These are phyloP conservation scores for Myoxocephalus aenaeus DNA, from an alignment of 2,797 vertebrate genomes.

Conservation along the genomic window DNA sequence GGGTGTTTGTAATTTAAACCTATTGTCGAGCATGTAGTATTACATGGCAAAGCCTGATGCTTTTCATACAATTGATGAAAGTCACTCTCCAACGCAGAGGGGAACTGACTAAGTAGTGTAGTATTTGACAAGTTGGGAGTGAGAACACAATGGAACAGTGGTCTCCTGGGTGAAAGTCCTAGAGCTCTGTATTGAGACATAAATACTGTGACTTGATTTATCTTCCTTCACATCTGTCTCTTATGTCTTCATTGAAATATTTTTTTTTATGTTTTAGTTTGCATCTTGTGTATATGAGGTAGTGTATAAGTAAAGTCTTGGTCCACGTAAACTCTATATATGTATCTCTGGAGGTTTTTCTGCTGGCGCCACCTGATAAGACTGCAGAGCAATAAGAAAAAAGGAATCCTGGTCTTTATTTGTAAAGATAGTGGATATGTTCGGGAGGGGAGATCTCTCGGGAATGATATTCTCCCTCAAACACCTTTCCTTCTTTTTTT, in stretches of 20 bases:
- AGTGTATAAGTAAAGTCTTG: background rate
- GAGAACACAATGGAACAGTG: no score
- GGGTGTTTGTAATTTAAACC: background rate
- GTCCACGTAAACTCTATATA: background rate
- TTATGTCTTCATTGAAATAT: background rate
- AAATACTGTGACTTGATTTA: background rate
- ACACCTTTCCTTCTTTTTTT: background rate
- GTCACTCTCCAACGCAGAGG: no score
- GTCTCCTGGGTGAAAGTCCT: no score
- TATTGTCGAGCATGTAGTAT: background rate
- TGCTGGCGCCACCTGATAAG: slow-evolving; percentile 31
- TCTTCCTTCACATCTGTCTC: background rate
- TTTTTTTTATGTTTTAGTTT: background rate
- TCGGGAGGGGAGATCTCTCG: slow-evolving; percentile 19
- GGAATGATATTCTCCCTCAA: slow-evolving; percentile 12
- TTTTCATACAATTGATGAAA: no score
- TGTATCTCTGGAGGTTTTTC: slow-evolving; percentile 9
- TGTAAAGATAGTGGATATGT: slow-evolving; percentile 22
- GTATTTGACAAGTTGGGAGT: no score
- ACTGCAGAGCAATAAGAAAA: slow-evolving; percentile 9
- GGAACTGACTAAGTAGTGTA: no score
- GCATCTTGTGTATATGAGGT: background rate
- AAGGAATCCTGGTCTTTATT: slow-evolving; percentile 5
- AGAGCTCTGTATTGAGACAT: background rate
- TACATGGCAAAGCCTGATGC: no score